Percentiles rank a stretch among this genome's conserved stretches.
Conservation (phyloP, 1,140 invertebrate genomes). For the Drosophila ercepeae region DNA sequence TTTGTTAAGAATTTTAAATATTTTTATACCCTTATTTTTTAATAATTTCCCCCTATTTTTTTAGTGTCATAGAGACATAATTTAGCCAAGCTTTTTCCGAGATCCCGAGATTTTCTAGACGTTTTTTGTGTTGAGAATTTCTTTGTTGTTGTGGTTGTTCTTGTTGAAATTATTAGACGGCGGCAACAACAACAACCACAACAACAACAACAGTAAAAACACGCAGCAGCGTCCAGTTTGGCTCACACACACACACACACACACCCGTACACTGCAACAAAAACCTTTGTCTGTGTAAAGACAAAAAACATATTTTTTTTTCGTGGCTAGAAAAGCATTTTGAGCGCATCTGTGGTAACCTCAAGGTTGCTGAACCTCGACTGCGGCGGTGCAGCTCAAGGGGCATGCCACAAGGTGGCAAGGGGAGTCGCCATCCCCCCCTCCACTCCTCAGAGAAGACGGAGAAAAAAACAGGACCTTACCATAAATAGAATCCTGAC, state of each 20-base stretch:
- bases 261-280: constrained; percentile 30
- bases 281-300: constrained; percentile 31
- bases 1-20: no score
- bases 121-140: constrained; percentile 20
- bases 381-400: constrained; percentile 5
- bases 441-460: no score
- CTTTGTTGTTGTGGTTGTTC: constrained; percentile 39
- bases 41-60: neutral
- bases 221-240: constrained; percentile 57
- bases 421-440: neutral
- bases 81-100: constrained; percentile 27
- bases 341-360: constrained; percentile 47
- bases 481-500: constrained; percentile 62
- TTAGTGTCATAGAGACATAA: constrained; percentile 9
- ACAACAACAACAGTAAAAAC: no score
- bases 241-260: constrained; percentile 30
- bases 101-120: constrained; percentile 19
- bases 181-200: constrained; percentile 30
- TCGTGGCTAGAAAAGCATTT: constrained; percentile 17
- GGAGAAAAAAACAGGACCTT: constrained; percentile 35
- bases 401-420: neutral
- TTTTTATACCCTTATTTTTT: neutral
- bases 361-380: constrained; percentile 68
- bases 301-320: constrained; percentile 3
- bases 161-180: constrained; percentile 47